A percentile compares a stretch with the other conserved stretches of the same genome.
phyloP scores from a whole-genome alignment of 2,113 vertebrate species.

The Merops nubicus region DNA sequence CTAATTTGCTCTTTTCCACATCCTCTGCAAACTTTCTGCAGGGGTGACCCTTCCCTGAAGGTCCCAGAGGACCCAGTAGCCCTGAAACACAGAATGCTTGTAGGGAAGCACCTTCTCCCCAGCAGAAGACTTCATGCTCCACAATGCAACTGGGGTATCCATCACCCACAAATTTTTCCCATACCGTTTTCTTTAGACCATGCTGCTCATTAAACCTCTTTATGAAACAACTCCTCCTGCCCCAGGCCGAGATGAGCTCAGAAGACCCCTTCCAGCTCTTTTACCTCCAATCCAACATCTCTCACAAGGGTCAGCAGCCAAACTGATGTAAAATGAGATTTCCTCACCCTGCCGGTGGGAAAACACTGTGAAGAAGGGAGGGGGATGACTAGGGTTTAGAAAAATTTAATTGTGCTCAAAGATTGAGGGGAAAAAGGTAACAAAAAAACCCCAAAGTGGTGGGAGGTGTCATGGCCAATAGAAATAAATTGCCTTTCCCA shows the following conservation, averaged over 20 bases:
- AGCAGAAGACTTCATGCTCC: background rate
- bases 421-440: too few relatives aligned
- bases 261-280: background rate
- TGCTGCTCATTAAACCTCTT: background rate
- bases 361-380: background rate
- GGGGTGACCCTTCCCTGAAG: background rate
- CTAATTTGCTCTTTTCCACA: background rate
- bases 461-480: background rate
- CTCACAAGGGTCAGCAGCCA: background rate
- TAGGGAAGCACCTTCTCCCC: background rate
- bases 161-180: background rate
- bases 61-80: background rate
- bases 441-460: background rate
- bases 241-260: conserved; percentile 1
- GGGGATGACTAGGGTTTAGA: background rate
- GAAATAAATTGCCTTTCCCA: background rate
- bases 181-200: background rate
- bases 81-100: rapidly evolving
- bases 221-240: background rate
- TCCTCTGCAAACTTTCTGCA: background rate
- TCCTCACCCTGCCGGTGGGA: conserved; percentile 20
- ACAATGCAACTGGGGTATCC: background rate
- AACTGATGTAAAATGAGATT: background rate
- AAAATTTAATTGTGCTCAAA: background rate
- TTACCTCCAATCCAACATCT: background rate